Evolutionary conservation across 2,888 invertebrate species (phyloP).

Genomic region (Sminthurinus aureus): DNA sequence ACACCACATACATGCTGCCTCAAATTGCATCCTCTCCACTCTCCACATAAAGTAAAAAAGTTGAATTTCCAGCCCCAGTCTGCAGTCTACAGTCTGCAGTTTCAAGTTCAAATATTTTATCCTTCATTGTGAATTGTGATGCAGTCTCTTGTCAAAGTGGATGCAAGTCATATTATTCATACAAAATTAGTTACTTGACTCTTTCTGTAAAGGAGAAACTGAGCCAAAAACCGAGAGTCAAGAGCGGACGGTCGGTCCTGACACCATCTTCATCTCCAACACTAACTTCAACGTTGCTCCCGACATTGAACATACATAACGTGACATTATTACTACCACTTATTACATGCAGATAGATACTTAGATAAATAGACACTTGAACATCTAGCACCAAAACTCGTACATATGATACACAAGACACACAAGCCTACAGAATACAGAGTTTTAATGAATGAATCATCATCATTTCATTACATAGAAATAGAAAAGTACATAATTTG

Average conservation of each 20-base stretch:
- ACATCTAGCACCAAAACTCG: background rate
- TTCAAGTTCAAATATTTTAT: constrained; percentile 7
- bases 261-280: background rate
- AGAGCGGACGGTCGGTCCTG: background rate
- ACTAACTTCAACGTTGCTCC: too few species aligned
- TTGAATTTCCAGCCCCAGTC: too few species aligned
- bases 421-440: too few species aligned
- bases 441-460: constrained; percentile 17
- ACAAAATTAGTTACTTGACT: too few species aligned
- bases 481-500: background rate
- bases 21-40: constrained; percentile 15
- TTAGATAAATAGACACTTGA: background rate
- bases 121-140: background rate
- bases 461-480: constrained; percentile 27
- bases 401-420: too few species aligned
- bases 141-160: too few species aligned
- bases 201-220: too few species aligned
- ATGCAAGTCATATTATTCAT: too few species aligned
- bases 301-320: too few species aligned
- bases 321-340: too few species aligned
- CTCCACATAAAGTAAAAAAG: background rate
- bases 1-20: background rate
- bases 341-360: background rate
- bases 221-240: too few species aligned
- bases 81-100: background rate